Conservation (phyloP, 2,888 invertebrate species). For the Drosophila villosipedis region DNA sequence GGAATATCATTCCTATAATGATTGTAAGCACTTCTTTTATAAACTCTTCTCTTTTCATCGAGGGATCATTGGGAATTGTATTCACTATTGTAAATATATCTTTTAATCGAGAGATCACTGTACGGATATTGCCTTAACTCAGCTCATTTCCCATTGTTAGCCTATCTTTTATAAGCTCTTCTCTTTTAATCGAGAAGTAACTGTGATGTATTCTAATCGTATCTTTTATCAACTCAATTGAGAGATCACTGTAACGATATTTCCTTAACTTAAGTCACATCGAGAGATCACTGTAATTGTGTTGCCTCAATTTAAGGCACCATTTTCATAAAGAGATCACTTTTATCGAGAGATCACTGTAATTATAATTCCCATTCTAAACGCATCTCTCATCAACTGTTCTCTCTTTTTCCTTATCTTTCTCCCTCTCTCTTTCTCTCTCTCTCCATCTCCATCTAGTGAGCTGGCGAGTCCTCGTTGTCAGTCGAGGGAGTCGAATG, state of each 20-base stretch:
- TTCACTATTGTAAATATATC: neutral
- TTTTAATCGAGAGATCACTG: neutral
- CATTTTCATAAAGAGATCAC: too few relatives aligned
- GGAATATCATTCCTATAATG: neutral
- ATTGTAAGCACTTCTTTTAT: neutral
- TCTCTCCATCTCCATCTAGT: constrained; percentile 86
- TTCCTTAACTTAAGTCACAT: too few relatives aligned
- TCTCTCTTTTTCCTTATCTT: neutral
- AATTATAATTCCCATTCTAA: neutral
- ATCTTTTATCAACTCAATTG: neutral
- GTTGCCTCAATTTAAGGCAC: too few relatives aligned
- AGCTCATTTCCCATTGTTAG: neutral
- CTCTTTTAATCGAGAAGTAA: neutral
- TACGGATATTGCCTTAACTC: neutral
- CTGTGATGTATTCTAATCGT: neutral
- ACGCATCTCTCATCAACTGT: neutral
- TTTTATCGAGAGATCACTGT: neutral
- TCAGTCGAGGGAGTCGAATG: constrained; percentile 92
- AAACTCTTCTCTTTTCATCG: too few relatives aligned
- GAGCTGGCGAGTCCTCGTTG: constrained; percentile 91
- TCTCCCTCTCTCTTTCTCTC: constrained; percentile 75
- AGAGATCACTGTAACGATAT: neutral
- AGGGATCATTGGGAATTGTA: neutral
- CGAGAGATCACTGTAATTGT: too few relatives aligned
- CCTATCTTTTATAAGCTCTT: neutral